Base-by-base conservation (phyloP, 1,140 invertebrate genomes). In the Lutraria rhynchaena region DNA sequence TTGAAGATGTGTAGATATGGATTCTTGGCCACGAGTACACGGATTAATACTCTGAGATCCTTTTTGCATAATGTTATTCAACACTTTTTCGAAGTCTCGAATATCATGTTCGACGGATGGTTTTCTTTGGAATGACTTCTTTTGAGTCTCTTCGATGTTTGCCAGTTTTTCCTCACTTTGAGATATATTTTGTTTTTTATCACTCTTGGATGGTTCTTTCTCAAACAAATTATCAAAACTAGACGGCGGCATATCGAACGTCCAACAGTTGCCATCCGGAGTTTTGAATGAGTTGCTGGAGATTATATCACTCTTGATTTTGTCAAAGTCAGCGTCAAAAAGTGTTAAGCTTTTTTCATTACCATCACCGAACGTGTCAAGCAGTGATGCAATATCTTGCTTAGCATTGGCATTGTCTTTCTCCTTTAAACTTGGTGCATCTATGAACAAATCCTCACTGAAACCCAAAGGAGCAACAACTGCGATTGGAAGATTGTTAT, bases 71-170 rank as follows among this genome's bases (percentile, higher is more conserved):
- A 75, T 37, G 46, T 57, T 75, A 15, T 61, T 61, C 27, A 75
- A 35, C 19, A 75, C 58, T 35, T 75, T 75, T 75, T 75, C 73
- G 22, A 75, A 75, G 29, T 75, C 73, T 75, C 49, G 27, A 33
- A 75, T 49, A 67, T 67, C 63, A 67, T 67, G 41, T 49, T 67
- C 63, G 5, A 67, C 63, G 22, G 63, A 67, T 31, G 44, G 44
- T 29, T n/a, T 13, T 44, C 63, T 67, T 29, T 15, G 37, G 15
- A 41, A 41, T 7, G 37, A 41, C 37, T 41, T 41, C 15, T 67
- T 46, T 31, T 67, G 29, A 24, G 55, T 7, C 49, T 44, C 46
- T 13, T 61, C 29, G 24, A 31, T 22, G 11, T 27, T 63, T 33
- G 19, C 11, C 11, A 17, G 29, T 29, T 61, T 57, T 17, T 63